phyloP scores from a whole-genome alignment of 2,797 vertebrate genomes.

The Diceros bicornis region DNA sequence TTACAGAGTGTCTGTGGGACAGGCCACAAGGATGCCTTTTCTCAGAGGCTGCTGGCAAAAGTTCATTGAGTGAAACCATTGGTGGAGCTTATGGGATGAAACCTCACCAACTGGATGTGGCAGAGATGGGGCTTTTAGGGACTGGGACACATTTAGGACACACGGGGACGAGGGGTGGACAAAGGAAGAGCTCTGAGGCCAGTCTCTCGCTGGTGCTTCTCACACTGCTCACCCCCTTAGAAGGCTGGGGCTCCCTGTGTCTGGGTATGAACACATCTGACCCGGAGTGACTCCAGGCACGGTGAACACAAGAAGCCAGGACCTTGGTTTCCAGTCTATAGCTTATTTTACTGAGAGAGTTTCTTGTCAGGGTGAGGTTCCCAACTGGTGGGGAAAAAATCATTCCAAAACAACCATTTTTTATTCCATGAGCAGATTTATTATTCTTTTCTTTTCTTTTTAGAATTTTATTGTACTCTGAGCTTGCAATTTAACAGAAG shows the following conservation, averaged over 20 bases:
- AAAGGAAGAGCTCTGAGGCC: not conserved
- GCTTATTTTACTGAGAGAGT: not conserved
- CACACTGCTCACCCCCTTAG: not conserved
- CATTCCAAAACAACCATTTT: not conserved
- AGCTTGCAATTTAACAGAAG: conserved; percentile 12
- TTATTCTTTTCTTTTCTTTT: not conserved
- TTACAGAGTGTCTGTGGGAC: not conserved
- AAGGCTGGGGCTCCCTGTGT: not conserved
- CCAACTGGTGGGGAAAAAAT: not conserved
- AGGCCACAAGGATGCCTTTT: not conserved
- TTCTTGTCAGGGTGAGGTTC: not conserved
- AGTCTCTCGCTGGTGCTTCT: not conserved
- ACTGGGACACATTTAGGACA: not conserved
- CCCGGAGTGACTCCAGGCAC: not conserved
- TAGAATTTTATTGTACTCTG: not conserved
- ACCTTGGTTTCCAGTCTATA: not conserved
- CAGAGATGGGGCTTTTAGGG: not conserved
- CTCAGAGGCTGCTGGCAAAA: not conserved
- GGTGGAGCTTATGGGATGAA: not conserved
- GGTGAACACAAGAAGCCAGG: not conserved
- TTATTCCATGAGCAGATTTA: not conserved
- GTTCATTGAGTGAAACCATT: not conserved
- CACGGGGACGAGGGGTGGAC: not conserved
- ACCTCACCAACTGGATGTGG: not conserved
- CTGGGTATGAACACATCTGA: not conserved